phyloP scores from a whole-genome alignment of 1,140 invertebrate species.

The Octopus sinensis region DNA sequence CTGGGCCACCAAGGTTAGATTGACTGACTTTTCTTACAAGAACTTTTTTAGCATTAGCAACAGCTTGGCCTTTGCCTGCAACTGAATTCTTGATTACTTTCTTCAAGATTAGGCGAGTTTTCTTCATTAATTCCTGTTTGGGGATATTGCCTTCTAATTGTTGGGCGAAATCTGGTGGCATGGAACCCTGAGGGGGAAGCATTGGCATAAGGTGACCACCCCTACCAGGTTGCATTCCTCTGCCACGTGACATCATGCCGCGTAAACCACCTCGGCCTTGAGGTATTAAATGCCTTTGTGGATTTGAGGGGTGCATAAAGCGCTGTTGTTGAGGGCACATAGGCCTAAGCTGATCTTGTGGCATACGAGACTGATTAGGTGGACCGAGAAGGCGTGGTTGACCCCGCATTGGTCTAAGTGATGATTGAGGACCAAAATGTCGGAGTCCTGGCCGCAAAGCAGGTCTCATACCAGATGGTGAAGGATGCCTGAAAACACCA shows the following conservation, averaged over 20 bases:
- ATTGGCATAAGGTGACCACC: background rate
- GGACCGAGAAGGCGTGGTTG: background rate
- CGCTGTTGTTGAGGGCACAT: background rate
- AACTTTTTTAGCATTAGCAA: conserved; percentile 7
- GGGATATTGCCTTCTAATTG: background rate
- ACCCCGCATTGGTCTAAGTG: background rate
- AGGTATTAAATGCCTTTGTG: background rate
- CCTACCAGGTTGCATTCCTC: conserved; percentile 1
- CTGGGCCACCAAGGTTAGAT: background rate
- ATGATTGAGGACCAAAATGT: background rate
- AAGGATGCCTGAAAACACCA: background rate
- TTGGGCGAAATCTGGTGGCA: background rate
- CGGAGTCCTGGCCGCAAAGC: background rate
- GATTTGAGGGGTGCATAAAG: background rate
- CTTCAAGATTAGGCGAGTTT: background rate
- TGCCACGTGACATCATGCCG: background rate
- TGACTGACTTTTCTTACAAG: conserved; percentile 6
- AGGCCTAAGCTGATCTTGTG: background rate
- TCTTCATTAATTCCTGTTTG: background rate
- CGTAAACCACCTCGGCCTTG: background rate
- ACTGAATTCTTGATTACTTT: background rate
- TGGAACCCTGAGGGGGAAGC: background rate
- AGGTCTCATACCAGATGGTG: background rate
- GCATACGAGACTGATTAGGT: background rate
- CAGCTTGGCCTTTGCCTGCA: background rate